phyloP scores from a whole-genome alignment of 2,888 invertebrate genomes.

The Myopa tessellatipennis region DNA sequence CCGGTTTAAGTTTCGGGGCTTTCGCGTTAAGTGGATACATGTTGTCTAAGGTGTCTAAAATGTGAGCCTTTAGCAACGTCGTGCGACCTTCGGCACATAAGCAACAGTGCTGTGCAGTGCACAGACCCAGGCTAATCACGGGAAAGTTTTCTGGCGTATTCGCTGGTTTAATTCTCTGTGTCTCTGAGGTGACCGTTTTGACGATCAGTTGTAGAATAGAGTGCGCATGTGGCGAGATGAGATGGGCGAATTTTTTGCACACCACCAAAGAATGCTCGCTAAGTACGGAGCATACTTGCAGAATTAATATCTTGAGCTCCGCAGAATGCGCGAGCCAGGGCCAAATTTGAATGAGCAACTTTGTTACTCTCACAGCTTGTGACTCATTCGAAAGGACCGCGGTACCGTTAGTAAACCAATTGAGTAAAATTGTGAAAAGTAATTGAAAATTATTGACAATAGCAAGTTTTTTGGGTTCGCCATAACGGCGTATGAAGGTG shows the following conservation, averaged over 20 bases:
- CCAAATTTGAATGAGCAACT: slow-evolving; percentile 59
- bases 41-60: slow-evolving; percentile 60
- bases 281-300: slow-evolving; percentile 57
- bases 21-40: slow-evolving; percentile 59
- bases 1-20: slow-evolving; percentile 54
- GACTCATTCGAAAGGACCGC: slow-evolving; percentile 55
- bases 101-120: slow-evolving; percentile 63
- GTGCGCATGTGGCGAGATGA: slow-evolving; percentile 53
- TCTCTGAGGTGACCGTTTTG: slow-evolving; percentile 58
- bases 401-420: slow-evolving; percentile 59
- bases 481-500: slow-evolving; percentile 60
- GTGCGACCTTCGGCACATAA: slow-evolving; percentile 63
- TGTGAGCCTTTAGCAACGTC: slow-evolving; percentile 59
- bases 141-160: slow-evolving; percentile 46
- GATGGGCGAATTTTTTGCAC: slow-evolving; percentile 60
- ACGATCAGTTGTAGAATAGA: slow-evolving; percentile 61
- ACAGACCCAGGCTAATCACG: slow-evolving; percentile 55
- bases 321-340: slow-evolving; percentile 63
- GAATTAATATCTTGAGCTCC: slow-evolving; percentile 54
- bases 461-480: slow-evolving; percentile 57
- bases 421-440: slow-evolving; percentile 57
- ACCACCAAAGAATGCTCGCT: slow-evolving; percentile 63
- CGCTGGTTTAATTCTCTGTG: slow-evolving; percentile 55
- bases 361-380: slow-evolving; percentile 52
- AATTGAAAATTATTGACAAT: slow-evolving; percentile 59